Evolutionary conservation across 1,140 invertebrate species (phyloP).

Genomic region (Bombus polaris): DNA sequence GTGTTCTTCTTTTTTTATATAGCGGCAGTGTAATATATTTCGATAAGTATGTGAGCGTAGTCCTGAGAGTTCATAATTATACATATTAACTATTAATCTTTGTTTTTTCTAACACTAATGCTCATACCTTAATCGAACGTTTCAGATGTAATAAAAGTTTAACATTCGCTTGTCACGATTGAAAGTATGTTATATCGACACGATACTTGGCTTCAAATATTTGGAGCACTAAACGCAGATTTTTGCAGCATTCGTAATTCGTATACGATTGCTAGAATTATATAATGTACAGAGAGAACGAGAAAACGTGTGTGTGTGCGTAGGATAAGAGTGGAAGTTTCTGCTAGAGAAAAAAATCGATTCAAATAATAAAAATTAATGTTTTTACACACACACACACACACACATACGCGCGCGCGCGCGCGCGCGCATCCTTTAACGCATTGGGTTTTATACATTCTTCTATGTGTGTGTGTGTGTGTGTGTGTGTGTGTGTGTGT

Average conservation of each 20-base stretch:
- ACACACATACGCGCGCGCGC: too few species aligned
- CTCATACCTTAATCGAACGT: slow-evolving; percentile 49
- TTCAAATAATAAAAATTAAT: slow-evolving; percentile 22
- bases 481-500: too few species aligned
- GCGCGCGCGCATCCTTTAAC: too few species aligned
- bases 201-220: slow-evolving; percentile 48
- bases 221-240: slow-evolving; percentile 40
- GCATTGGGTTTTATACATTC: too few species aligned
- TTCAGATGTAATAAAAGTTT: slow-evolving; percentile 32
- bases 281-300: slow-evolving; percentile 46
- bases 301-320: not conserved
- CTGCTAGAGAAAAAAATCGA: not conserved
- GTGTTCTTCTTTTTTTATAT: slow-evolving; percentile 50
- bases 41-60: slow-evolving; percentile 50
- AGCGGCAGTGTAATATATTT: slow-evolving; percentile 60
- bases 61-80: slow-evolving; percentile 49
- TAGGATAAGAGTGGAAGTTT: slow-evolving; percentile 3
- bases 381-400: not conserved
- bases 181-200: slow-evolving; percentile 35
- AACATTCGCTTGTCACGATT: slow-evolving; percentile 50
- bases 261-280: slow-evolving; percentile 28
- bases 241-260: slow-evolving; percentile 26
- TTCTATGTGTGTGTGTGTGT: fast-evolving
- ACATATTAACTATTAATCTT: slow-evolving; percentile 62
- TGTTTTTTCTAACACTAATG: slow-evolving; percentile 49